Conservation (phyloP, 2,888 invertebrate genomes). For the Drosophila atripex region DNA sequence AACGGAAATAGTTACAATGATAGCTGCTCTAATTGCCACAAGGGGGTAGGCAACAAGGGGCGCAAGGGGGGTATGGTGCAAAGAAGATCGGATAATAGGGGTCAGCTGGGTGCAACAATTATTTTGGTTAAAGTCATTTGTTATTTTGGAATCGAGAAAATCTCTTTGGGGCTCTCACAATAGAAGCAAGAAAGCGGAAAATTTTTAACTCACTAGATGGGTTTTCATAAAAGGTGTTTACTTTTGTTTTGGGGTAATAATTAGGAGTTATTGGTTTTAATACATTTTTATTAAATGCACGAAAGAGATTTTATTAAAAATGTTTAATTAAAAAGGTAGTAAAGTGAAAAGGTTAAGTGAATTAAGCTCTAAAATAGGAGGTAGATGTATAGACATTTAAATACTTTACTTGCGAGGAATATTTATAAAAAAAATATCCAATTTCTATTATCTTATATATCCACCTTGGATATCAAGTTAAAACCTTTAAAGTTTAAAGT, state of each 20-base stretch:
- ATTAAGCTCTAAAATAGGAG: no score
- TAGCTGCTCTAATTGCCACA: slow-evolving; percentile 47
- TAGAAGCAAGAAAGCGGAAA: background rate
- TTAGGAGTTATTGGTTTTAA: background rate
- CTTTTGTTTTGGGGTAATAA: background rate
- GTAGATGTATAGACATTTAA: no score
- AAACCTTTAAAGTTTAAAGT: background rate
- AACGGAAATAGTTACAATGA: slow-evolving; percentile 61
- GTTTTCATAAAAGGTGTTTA: background rate
- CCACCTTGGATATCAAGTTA: slow-evolving; percentile 1
- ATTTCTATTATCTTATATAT: background rate
- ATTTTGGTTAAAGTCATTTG: slow-evolving; percentile 30
- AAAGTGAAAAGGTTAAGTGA: no score
- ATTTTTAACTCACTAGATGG: background rate
- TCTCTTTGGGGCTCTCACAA: background rate
- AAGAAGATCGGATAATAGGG: slow-evolving; percentile 45
- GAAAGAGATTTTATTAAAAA: no score
- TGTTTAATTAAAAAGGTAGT: no score
- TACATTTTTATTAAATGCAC: background rate
- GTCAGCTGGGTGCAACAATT: slow-evolving; percentile 37
- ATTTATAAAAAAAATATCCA: no score
- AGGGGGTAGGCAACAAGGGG: background rate
- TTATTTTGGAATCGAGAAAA: slow-evolving; percentile 5
- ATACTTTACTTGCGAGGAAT: no score
- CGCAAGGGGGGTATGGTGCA: slow-evolving; percentile 4